phyloP scores from a whole-genome alignment of 2,797 vertebrate species.

The Hyperoplus lanceolatus region DNA sequence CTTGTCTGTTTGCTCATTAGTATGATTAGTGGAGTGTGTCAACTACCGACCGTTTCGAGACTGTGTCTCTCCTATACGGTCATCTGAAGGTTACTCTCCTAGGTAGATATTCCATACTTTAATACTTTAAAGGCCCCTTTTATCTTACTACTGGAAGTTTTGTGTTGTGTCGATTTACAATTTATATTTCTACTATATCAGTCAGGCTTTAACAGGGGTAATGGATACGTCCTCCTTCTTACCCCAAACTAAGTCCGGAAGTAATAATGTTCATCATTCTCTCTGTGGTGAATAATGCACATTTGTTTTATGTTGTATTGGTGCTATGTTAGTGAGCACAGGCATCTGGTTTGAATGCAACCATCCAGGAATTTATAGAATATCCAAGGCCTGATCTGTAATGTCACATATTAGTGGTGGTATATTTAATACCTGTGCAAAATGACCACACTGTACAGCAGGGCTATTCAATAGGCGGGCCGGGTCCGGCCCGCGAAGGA shows the following conservation, averaged over 20 bases:
- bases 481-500: no score
- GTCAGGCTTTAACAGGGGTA: constrained; percentile 1
- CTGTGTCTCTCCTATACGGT: constrained; percentile 17
- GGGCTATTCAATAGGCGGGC: no score
- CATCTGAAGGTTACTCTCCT: constrained; percentile 55
- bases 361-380: neutral
- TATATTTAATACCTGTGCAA: neutral
- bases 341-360: neutral
- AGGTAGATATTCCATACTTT: constrained; percentile 4
- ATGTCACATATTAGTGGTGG: neutral
- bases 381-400: neutral
- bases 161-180: neutral
- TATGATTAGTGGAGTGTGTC: constrained; percentile 55
- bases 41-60: constrained; percentile 19
- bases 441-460: neutral
- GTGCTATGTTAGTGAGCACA: neutral
- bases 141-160: neutral
- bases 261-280: no score
- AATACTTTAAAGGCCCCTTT: neutral
- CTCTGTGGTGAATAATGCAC: neutral
- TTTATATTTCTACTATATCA: neutral
- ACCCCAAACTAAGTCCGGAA: no score
- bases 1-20: constrained; percentile 50
- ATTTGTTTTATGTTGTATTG: neutral
- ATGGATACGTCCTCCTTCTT: neutral